Percentiles rank a stretch among this genome's conserved stretches.
phyloP scores from a whole-genome alignment of 2,888 invertebrate genomes.

The Drosophila siamana region DNA sequence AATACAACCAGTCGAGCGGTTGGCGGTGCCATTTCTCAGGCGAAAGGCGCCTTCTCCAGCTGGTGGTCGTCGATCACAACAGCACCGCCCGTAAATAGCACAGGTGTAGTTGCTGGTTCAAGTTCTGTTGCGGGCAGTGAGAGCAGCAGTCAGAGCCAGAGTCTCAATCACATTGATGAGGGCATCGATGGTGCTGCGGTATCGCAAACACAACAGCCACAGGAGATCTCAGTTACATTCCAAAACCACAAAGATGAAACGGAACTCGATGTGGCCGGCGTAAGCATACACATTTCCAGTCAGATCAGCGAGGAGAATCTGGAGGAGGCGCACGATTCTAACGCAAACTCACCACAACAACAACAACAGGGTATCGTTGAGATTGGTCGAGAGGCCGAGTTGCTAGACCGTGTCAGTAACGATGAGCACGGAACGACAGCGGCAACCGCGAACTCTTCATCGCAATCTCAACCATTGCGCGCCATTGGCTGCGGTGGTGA shows the following conservation, averaged over 20 bases:
- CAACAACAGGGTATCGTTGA: slow-evolving; percentile 82
- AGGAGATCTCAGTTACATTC: slow-evolving; percentile 82
- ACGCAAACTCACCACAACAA: slow-evolving; percentile 37
- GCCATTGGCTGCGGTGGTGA: slow-evolving; percentile 58
- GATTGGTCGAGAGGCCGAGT: slow-evolving; percentile 84
- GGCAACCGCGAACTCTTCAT: slow-evolving; percentile 6
- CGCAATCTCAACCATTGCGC: slow-evolving; percentile 42
- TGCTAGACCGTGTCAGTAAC: slow-evolving; percentile 70
- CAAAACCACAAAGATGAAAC: slow-evolving; percentile 73
- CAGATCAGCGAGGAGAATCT: slow-evolving; percentile 49
- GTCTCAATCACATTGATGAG: slow-evolving; percentile 38
- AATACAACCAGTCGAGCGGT: slow-evolving; percentile 96
- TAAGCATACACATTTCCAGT: slow-evolving; percentile 76
- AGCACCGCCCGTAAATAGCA: slow-evolving; percentile 85
- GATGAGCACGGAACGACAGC: slow-evolving; percentile 4
- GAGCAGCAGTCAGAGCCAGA: slow-evolving; percentile 21
- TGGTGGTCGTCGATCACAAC: slow-evolving; percentile 93
- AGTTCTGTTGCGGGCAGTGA: slow-evolving; percentile 24
- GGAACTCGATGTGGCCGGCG: slow-evolving; percentile 69
- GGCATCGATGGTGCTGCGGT: slow-evolving; percentile 42
- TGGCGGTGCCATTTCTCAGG: slow-evolving; percentile 94
- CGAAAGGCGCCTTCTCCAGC: slow-evolving; percentile 92
- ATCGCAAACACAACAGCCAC: slow-evolving; percentile 38
- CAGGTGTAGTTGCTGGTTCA: slow-evolving; percentile 17
- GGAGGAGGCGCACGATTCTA: slow-evolving; percentile 58